Conservation (phyloP, 2,888 invertebrate species). For the Lasioglossum vierecki region DNA sequence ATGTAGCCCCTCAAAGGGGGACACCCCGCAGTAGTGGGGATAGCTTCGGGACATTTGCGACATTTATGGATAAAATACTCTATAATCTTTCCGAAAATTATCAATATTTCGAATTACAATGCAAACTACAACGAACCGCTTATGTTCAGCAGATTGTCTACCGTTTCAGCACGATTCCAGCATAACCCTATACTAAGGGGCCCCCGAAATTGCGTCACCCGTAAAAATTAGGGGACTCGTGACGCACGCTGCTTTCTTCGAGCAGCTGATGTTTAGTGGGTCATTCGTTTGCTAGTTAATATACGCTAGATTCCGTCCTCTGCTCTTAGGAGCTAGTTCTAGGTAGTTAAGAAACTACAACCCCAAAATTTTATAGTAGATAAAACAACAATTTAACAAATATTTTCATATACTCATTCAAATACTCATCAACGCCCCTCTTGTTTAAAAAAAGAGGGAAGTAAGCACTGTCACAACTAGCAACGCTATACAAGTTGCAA, state of each 20-base stretch:
- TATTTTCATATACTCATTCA: too few relatives aligned
- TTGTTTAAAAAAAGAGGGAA: too few relatives aligned
- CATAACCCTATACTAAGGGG: neutral
- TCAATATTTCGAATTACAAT: neutral
- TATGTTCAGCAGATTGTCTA: neutral
- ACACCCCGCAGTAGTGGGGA: too few relatives aligned
- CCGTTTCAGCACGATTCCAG: neutral
- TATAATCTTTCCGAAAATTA: too few relatives aligned
- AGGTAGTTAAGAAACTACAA: neutral
- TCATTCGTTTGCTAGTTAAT: neutral
- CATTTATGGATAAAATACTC: too few relatives aligned
- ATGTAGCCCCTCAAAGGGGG: too few relatives aligned
- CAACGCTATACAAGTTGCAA: neutral
- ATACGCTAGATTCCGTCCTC: neutral
- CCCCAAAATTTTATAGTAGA: neutral
- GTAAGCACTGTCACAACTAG: constrained; percentile 1
- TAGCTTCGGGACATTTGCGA: too few relatives aligned
- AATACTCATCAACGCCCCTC: too few relatives aligned
- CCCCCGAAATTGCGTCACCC: neutral
- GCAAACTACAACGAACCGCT: neutral
- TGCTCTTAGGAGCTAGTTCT: neutral
- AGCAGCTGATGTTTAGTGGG: neutral
- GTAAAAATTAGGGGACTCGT: neutral
- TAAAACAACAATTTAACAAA: too few relatives aligned
- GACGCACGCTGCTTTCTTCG: neutral